Conservation (phyloP, 2,888 invertebrate genomes). For the Trissolcus japonicus region DNA sequence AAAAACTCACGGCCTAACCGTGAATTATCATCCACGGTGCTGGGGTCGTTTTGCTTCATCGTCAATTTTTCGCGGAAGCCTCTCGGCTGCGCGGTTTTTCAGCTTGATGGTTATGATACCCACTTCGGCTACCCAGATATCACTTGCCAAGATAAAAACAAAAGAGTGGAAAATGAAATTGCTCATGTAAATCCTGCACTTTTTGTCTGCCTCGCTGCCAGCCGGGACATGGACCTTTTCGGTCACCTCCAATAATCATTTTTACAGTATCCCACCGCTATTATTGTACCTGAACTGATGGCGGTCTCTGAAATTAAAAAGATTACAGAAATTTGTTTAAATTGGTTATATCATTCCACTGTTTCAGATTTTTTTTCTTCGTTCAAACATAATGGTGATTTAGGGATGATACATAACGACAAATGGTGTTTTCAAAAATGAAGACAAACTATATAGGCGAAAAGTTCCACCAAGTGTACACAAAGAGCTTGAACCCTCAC, state of each 20-base stretch:
- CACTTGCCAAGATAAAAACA: slow-evolving; percentile 44
- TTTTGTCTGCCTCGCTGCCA: slow-evolving; percentile 21
- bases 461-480: too few relatives aligned
- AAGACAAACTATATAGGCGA: too few relatives aligned
- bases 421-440: too few relatives aligned
- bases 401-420: too few relatives aligned
- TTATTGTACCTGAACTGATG: slow-evolving; percentile 20
- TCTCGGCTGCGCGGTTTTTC: slow-evolving; percentile 47
- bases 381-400: too few relatives aligned
- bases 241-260: slow-evolving; percentile 61
- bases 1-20: slow-evolving; percentile 31
- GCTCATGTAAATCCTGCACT: slow-evolving; percentile 65
- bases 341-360: not conserved
- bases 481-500: too few relatives aligned
- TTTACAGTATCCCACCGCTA: slow-evolving; percentile 48
- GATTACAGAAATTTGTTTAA: not conserved
- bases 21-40: slow-evolving; percentile 40
- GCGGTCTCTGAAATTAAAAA: slow-evolving; percentile 18
- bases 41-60: slow-evolving; percentile 40
- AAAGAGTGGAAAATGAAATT: slow-evolving; percentile 62
- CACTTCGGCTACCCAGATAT: slow-evolving; percentile 44
- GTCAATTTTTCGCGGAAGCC: slow-evolving; percentile 47
- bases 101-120: slow-evolving; percentile 48
- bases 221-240: slow-evolving; percentile 13
- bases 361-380: too few relatives aligned